Base-by-base conservation (phyloP, 2,113 vertebrate species). In the Polyodon spathula region DNA sequence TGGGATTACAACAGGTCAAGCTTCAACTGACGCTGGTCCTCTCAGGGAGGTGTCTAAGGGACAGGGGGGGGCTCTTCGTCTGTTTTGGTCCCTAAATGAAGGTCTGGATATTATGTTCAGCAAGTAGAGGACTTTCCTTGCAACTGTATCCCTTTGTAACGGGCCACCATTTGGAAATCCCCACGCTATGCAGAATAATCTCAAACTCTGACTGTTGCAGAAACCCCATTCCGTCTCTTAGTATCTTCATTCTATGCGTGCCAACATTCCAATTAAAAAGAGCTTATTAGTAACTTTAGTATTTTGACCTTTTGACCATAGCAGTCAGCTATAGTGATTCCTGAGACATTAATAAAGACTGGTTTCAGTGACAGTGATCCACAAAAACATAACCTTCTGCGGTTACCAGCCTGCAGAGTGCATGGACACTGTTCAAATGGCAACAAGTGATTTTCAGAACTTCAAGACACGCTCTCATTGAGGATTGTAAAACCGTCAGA, bases 131-230 rank as follows among this genome's bases (percentile, higher is more conserved):
- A 50, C 48, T 50, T 50, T 50, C 48, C 48, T 50, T 50, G 48
- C 11, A 50, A 50, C 48, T 50, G 10, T 50, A 50, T 50, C 48
- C 48, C 48, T 50, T 50, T 50, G 48, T 50, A 50, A n/a, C 48
- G 2, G 15, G 15, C 48, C 48, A 50, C 12, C 12, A n/a, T 14
- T 50, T 6, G 48, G 48, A 50, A 50, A 50, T 50, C 48, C 48
- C 48, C 48, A 50, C 48, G 48, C 48, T 50, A 12, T 27, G 27
- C 42, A 44, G 42, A 12, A 12, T 50, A 50, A 12, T n/a, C 6
- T 50, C 12, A n/a, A 50, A 50, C 12, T n/a, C 48, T 14, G 12
- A 14, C 48, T n/a, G 5, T 50, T 50, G 14, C 48, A 50, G 48
- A 50, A 10, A 6, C 48, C 48, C 12, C 1, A 11, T 12, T 6